A percentile compares a stretch with the other conserved stretches of the same genome.
These are phyloP conservation scores for Phylloscopus trochiloides DNA, from an alignment of 2,113 vertebrate genomes.

Conservation along the genomic window DNA sequence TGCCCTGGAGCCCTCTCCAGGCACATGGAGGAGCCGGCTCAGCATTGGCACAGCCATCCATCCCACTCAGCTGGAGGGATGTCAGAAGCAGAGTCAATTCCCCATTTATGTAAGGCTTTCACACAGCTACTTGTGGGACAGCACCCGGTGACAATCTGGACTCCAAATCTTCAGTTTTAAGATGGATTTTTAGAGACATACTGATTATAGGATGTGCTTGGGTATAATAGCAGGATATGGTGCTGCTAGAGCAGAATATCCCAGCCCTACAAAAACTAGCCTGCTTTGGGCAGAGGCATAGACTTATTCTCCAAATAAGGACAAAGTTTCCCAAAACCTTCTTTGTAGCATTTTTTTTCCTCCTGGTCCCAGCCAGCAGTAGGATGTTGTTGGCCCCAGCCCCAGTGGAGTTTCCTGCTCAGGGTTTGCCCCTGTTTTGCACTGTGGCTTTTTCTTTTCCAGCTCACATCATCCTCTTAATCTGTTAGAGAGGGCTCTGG, in stretches of 20 bases:
- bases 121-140: background rate
- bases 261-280: background rate
- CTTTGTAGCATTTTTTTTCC: background rate
- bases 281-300: background rate
- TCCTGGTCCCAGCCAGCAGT: background rate
- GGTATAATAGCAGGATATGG: background rate
- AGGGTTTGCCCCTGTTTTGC: background rate
- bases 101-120: background rate
- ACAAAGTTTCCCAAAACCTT: slow-evolving; percentile 6
- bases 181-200: background rate
- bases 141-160: background rate
- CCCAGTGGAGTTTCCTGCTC: background rate
- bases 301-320: slow-evolving; percentile 38
- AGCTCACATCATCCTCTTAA: background rate
- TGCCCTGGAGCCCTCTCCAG: accelerated
- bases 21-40: accelerated
- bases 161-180: background rate
- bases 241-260: background rate
- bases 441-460: background rate
- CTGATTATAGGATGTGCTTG: background rate
- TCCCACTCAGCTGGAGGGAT: background rate
- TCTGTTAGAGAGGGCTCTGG: background rate
- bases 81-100: background rate
- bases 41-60: background rate
- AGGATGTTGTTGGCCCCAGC: background rate